Conservation (phyloP, 2,797 vertebrate species). For the Eurystomus glaucurus region DNA sequence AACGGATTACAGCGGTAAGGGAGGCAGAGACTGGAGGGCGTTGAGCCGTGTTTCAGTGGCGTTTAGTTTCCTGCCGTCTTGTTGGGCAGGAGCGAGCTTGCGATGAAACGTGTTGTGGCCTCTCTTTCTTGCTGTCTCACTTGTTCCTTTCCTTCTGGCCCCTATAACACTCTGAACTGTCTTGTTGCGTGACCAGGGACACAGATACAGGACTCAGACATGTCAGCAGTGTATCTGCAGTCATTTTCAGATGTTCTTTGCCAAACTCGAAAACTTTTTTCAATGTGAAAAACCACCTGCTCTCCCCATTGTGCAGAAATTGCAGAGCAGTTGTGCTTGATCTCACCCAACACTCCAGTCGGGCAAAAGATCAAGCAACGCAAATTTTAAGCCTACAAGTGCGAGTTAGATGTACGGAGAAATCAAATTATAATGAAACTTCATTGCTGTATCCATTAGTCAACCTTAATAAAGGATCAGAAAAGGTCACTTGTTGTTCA, state of each 20-base stretch:
- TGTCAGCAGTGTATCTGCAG: background rate
- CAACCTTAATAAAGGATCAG: constrained; percentile 58
- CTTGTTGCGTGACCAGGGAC: background rate
- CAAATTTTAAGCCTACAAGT: background rate
- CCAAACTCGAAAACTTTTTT: background rate
- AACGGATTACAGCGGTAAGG: background rate
- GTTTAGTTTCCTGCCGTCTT: background rate
- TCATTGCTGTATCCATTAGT: constrained; percentile 72
- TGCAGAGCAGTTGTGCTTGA: background rate
- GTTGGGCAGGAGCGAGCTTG: background rate
- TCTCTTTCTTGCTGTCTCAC: background rate
- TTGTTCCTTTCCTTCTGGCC: background rate
- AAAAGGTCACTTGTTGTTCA: constrained; percentile 74
- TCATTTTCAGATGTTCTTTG: background rate
- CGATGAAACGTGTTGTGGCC: background rate
- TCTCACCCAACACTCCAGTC: background rate
- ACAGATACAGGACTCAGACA: accelerated
- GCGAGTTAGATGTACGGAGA: background rate
- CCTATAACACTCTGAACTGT: background rate
- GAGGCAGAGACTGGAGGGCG: constrained; percentile 10
- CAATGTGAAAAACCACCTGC: background rate
- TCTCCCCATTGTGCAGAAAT: background rate
- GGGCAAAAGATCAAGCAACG: constrained; percentile 18
- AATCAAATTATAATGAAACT: constrained; percentile 67
- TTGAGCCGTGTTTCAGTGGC: background rate